These are phyloP conservation scores for Aurelia aurita complex sp. Pacific DNA, from an alignment of 30 jellyfish, hydroid and myxozoan genomes.

Conservation along the genomic window DNA sequence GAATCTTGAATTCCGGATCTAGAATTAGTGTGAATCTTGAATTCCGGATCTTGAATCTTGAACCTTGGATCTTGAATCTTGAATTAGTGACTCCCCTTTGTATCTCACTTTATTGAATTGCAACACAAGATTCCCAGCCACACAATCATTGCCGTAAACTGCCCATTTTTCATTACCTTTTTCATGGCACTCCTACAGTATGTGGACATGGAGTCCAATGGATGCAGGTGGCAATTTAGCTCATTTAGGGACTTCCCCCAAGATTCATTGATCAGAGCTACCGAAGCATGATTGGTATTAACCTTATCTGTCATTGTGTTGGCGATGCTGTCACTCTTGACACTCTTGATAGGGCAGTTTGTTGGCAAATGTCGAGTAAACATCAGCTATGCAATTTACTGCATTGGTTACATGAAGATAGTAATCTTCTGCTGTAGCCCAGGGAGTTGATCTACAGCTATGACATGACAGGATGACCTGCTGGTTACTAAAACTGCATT, in stretches of 20 bases:
- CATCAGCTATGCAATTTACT: constrained; percentile 10
- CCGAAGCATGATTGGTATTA: constrained; percentile 23
- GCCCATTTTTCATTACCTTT: background rate
- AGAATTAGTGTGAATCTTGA: too few relatives aligned
- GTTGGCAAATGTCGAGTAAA: background rate
- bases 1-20: too few relatives aligned
- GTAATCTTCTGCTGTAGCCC: constrained; percentile 39
- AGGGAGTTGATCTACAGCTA: constrained; percentile 19
- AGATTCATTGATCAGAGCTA: constrained; percentile 8
- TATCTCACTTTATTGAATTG: constrained; percentile 16
- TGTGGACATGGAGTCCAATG: constrained; percentile 8
- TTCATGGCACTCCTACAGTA: constrained; percentile 7
- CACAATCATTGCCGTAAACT: background rate
- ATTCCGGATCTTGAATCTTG: too few relatives aligned
- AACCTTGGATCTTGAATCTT: too few relatives aligned
- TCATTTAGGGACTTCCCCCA: constrained; percentile 42
- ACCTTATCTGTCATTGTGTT: constrained; percentile 32
- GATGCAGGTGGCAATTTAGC: constrained; percentile 30
- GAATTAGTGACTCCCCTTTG: too few relatives aligned
- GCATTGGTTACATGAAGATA: constrained; percentile 12
- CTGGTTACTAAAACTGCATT: background rate
- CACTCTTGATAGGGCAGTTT: constrained; percentile 3
- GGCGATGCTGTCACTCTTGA: background rate
- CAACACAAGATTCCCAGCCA: constrained; percentile 24
- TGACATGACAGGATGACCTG: background rate